phyloP scores from a whole-genome alignment of 1,140 invertebrate species.

The Drosophila takahashii region DNA sequence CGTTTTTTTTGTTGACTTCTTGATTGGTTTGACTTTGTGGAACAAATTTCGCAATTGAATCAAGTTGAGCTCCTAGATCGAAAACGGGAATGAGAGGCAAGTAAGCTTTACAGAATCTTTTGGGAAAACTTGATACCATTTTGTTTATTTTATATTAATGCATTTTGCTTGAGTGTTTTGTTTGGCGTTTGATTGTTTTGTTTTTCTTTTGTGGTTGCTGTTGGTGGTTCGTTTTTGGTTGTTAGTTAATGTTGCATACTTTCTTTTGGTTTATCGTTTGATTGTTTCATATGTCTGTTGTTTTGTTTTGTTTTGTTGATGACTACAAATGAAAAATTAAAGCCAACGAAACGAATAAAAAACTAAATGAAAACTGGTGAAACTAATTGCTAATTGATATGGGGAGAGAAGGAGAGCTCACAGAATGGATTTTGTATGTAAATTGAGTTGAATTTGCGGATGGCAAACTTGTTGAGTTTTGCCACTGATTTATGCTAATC shows the following conservation, averaged over 20 bases:
- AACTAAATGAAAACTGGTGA: constrained; percentile 40
- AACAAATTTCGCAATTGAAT: constrained; percentile 84
- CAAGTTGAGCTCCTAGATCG: constrained; percentile 85
- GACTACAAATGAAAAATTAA: constrained; percentile 70
- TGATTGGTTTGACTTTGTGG: constrained; percentile 73
- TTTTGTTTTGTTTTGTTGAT: constrained; percentile 54
- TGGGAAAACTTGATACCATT: constrained; percentile 85
- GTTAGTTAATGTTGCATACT: constrained; percentile 82
- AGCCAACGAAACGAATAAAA: constrained; percentile 32
- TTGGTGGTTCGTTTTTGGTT: constrained; percentile 77
- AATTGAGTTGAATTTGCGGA: constrained; percentile 40
- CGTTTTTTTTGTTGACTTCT: constrained; percentile 49
- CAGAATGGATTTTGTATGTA: constrained; percentile 48
- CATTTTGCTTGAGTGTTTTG: constrained; percentile 47
- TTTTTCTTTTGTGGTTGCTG: constrained; percentile 40
- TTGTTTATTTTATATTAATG: constrained; percentile 61
- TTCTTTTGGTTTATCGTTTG: constrained; percentile 78
- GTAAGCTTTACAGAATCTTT: constrained; percentile 84
- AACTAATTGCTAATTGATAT: constrained; percentile 47
- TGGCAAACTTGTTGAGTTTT: constrained; percentile 64
- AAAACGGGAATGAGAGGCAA: constrained; percentile 85
- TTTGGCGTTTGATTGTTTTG: constrained; percentile 56
- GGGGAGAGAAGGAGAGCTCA: constrained; percentile 31
- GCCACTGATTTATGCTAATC: constrained; percentile 73
- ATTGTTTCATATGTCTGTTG: constrained; percentile 69